Evolutionary conservation across 2,113 vertebrate genomes (phyloP).

Genomic region (Callorhinus ursinus): DNA sequence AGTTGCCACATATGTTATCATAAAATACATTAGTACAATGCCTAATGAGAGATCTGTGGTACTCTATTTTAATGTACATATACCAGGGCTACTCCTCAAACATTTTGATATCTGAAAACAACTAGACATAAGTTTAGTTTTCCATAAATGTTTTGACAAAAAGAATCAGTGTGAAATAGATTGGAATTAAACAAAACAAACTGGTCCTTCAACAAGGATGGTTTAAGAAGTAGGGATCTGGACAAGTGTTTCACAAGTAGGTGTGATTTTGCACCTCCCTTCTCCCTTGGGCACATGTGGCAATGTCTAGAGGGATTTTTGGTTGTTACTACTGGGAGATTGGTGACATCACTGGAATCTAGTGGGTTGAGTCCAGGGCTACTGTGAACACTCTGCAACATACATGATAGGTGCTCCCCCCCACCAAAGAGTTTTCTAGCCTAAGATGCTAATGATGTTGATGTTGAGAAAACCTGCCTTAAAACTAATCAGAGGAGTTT

Average conservation of each 20-base stretch:
- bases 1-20: neutral
- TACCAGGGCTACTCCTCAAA: neutral
- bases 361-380: rapidly evolving
- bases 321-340: neutral
- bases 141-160: neutral
- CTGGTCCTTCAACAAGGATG: neutral
- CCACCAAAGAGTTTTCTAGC: rapidly evolving
- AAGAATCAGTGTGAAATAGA: neutral
- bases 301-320: neutral
- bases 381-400: rapidly evolving
- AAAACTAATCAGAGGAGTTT: neutral
- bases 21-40: neutral
- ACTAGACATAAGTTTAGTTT: neutral
- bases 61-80: neutral
- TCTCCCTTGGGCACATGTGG: rapidly evolving
- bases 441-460: neutral
- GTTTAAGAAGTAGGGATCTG: neutral
- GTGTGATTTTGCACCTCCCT: neutral
- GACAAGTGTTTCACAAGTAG: neutral
- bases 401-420: rapidly evolving
- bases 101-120: neutral
- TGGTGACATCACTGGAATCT: neutral
- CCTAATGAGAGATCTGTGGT: neutral
- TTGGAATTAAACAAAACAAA: neutral
- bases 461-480: neutral